Percentiles rank a stretch among this genome's conserved stretches.
phyloP scores from a whole-genome alignment of 92 coral and sea anemone genomes.

The Anthopleura xanthogrammica region DNA sequence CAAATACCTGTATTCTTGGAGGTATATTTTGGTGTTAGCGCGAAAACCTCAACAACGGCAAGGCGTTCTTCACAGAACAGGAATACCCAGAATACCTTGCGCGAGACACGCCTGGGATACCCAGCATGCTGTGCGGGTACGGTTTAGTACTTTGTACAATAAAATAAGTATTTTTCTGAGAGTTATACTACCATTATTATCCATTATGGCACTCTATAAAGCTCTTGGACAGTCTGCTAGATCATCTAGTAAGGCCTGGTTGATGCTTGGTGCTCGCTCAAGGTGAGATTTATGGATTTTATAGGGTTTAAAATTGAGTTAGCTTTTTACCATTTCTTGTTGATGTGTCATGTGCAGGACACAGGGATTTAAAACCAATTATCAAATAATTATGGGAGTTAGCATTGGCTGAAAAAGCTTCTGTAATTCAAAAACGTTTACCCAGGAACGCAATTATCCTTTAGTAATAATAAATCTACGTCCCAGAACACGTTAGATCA shows the following conservation, averaged over 20 bases:
- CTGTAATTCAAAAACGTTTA: too few species aligned
- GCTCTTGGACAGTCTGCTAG: slow-evolving; percentile 15
- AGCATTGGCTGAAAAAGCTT: too few species aligned
- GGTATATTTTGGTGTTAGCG: background rate
- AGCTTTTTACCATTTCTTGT: background rate
- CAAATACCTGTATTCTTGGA: slow-evolving; percentile 21
- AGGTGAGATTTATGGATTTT: slow-evolving; percentile 9
- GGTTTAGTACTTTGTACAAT: background rate
- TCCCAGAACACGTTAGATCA: too few species aligned
- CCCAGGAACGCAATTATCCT: too few species aligned
- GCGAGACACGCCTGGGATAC: slow-evolving; percentile 41
- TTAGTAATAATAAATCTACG: too few species aligned
- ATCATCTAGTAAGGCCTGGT: slow-evolving; percentile 8
- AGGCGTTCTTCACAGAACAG: slow-evolving; percentile 52
- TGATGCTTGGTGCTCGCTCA: slow-evolving; percentile 17
- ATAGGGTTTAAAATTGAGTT: background rate
- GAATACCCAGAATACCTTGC: slow-evolving; percentile 45
- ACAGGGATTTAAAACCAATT: too few species aligned
- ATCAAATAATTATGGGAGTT: too few species aligned
- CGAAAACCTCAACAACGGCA: slow-evolving; percentile 48
- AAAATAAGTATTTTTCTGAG: background rate
- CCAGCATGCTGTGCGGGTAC: slow-evolving; percentile 34
- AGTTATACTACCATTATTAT: background rate
- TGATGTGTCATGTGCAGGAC: too few species aligned
- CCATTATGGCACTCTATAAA: slow-evolving; percentile 14